Percentiles rank a stretch among this genome's conserved stretches.
Evolutionary conservation across 2,797 vertebrate species (phyloP).

Genomic region (Myotis findleyi): DNA sequence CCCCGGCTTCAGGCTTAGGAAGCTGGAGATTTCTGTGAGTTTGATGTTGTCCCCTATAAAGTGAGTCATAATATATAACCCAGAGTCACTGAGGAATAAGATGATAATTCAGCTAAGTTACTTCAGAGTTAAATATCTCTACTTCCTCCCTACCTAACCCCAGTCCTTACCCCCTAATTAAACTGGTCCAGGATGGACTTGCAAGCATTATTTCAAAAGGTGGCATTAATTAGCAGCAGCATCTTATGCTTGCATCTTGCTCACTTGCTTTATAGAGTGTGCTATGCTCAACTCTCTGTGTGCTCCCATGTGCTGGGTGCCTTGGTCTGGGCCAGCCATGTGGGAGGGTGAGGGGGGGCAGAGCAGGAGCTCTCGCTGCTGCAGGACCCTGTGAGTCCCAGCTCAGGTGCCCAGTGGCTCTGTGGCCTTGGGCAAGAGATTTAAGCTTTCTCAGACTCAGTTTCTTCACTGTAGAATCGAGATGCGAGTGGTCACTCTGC

Average conservation of each 20-base stretch:
- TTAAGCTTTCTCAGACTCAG: neutral
- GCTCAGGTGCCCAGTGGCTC: neutral
- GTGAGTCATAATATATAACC: neutral
- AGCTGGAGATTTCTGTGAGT: neutral
- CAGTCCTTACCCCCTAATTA: neutral
- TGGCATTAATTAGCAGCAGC: neutral
- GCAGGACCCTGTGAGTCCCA: neutral
- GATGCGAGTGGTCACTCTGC: no score
- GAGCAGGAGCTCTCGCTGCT: neutral
- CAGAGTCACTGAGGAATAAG: neutral
- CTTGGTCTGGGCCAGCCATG: neutral
- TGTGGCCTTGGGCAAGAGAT: neutral
- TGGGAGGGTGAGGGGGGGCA: fast-evolving
- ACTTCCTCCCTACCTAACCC: neutral
- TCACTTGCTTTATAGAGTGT: neutral
- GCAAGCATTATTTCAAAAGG: neutral
- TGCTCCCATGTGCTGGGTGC: fast-evolving
- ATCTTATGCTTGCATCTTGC: neutral
- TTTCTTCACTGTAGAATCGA: neutral
- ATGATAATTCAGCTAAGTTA: neutral
- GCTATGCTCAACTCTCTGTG: neutral
- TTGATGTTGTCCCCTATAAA: neutral
- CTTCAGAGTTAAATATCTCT: neutral
- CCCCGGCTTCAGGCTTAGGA: neutral
- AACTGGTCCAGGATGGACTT: neutral